Base-by-base conservation (phyloP, 2,113 vertebrate genomes). In the Etheostoma spectabile region DNA sequence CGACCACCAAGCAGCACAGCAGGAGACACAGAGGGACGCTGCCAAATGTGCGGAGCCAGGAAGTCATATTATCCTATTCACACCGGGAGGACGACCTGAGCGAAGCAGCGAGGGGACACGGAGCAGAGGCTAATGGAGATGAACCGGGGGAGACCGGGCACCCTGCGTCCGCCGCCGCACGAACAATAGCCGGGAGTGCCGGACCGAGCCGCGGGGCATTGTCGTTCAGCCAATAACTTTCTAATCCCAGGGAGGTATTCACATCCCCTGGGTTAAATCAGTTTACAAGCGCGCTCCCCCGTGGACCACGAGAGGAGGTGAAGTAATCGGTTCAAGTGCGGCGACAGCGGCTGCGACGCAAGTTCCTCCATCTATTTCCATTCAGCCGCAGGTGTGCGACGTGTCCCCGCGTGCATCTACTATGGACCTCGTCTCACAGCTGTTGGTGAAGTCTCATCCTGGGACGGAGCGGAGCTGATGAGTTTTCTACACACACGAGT, bases 21-120 rank as follows among this genome's bases (percentile, higher is more conserved):
- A 91, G 75, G 68, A 90, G 72, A 83, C 83, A 81, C 85, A 90
- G 90, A 86, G 78, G 82, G 83, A 91, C 86, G 86, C 84, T 86
- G 85, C 87, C 84, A 92, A 81, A 76, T 74, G 71, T 74, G 65
- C 83, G 91, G 74, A 90, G 88, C 90, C 95, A 93, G 93, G 94
- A 91, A 93, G 92, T 95, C 95, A 96, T 95, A 84, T 89, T 93
- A 74, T 88, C 85, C 88, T 86, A 79, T 91, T 87, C 94, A 82
- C 92, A 59, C 88, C 80, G 90, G 69, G 83, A 65, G 82, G 79
- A 16, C 18, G 79, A 83, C 61, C 80, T 72, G 84, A 66, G 87
- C 65, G 74, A 87, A 81, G 81, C 83, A 24, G 82, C 80, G 66
- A 80, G 24, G 33, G 12, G 45, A 68, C 65, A 65, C 73, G 86